Evolutionary conservation across 2,888 invertebrate species (phyloP), one percentile per base, ranked within the genome.

Genomic region (Dynastes hyllus): DNA sequence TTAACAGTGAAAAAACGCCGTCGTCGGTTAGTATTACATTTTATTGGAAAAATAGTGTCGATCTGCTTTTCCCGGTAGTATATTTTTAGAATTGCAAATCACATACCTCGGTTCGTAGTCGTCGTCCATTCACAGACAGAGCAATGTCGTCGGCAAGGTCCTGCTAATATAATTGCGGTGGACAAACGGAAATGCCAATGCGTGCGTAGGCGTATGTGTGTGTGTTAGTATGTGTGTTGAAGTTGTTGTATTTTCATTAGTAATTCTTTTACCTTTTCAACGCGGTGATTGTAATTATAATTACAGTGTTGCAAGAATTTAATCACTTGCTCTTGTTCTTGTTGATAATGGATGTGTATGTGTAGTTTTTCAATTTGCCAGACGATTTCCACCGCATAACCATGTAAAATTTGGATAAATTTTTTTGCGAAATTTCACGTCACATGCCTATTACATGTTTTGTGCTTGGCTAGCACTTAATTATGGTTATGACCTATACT

Each of bases 1-100:
- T 58, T 58, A 16, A 73, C 37, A 22, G 27, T 11, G 16, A 73
- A 73, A 73, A 58, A 40, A 37, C 3, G 32, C 9, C 61, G 13
- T 27, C 61, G 73, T 75, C 61, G 61, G 61, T 75, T 61, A 61
- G 61, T 75, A 75, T 75, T 61, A 75, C 73, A 75, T 75, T 50
- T 75, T 75, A 75, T 75, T 75, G 61, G 73, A 75, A 75, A 75
- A 75, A 75, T 75, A 75, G 73, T 75, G 73, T 75, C 73, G 78
- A 71, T 78, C 78, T 53, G 77, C 71, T 69, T 65, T 80, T 80
- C 81, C 66, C 73, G 67, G 80, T 78, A 79, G 78, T 78, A 79
- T 79, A 81, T 81, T 81, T 81, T 78, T 78, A 80, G 79, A 79
- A 78, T 79, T 79, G 77, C 78, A 76, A 80, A 79, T 81, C 78